Conservation (phyloP, 1,140 invertebrate species). For the Uloborus diversus region DNA sequence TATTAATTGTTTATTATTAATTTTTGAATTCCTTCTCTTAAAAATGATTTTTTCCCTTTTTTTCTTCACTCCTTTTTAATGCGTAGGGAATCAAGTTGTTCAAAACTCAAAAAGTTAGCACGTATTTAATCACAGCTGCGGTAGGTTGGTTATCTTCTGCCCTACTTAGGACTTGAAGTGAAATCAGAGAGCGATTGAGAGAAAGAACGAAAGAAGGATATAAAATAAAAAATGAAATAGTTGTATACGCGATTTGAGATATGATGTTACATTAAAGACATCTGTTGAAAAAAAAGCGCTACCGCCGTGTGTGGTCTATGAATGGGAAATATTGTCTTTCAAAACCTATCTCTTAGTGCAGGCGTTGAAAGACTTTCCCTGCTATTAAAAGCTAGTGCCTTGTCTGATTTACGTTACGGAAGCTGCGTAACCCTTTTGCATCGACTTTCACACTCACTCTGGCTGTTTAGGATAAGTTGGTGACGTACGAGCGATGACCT, state of each 20-base stretch:
- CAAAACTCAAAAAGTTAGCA: not conserved
- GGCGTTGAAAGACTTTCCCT: slow-evolving; percentile 23
- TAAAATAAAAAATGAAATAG: not conserved
- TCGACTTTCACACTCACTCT: not conserved
- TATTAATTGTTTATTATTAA: too few species aligned
- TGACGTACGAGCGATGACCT: slow-evolving; percentile 23
- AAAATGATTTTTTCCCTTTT: too few species aligned
- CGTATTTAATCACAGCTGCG: slow-evolving; percentile 25
- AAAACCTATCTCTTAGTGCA: slow-evolving; percentile 14
- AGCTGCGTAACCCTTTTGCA: too few species aligned
- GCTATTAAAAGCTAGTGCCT: slow-evolving; percentile 12
- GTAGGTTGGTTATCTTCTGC: slow-evolving; percentile 35
- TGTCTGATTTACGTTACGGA: not conserved
- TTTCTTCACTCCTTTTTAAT: too few species aligned
- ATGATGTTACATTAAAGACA: slow-evolving; percentile 44
- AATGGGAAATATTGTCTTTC: slow-evolving; percentile 27
- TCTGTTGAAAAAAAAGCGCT: slow-evolving; percentile 35
- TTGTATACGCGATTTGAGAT: slow-evolving; percentile 13
- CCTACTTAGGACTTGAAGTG: slow-evolving; percentile 1
- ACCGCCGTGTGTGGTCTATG: slow-evolving; percentile 3
- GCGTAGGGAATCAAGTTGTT: too few species aligned
- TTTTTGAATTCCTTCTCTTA: too few species aligned
- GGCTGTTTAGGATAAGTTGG: slow-evolving; percentile 22
- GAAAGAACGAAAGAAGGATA: not conserved
- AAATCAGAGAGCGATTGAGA: slow-evolving; percentile 9